Percentiles rank a stretch among this genome's conserved stretches.
These are phyloP conservation scores for Archegozetes longisetosus DNA, from an alignment of 1,140 invertebrate species.

Conservation along the genomic window DNA sequence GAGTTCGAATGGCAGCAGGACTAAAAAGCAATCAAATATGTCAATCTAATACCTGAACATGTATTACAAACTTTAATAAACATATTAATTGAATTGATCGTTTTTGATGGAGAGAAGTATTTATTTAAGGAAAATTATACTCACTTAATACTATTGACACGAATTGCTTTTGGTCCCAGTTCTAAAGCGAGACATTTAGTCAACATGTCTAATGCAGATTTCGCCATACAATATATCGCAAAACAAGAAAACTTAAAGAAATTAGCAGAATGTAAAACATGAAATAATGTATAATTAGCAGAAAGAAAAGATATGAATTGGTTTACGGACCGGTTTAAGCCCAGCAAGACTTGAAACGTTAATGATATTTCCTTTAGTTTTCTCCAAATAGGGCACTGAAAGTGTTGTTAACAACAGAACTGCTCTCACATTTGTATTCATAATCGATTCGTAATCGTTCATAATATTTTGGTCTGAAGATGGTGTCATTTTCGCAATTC, in stretches of 20 bases:
- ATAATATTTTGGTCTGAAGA: conserved; percentile 1
- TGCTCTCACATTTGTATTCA: conserved; percentile 7
- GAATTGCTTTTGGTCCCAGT: conserved; percentile 26
- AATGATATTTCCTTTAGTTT: conserved; percentile 64
- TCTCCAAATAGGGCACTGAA: conserved; percentile 58
- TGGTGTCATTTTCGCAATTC: background rate
- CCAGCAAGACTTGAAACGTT: conserved; percentile 78
- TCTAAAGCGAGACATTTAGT: conserved; percentile 30
- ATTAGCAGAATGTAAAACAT: too few relatives aligned
- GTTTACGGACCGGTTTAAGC: conserved; percentile 40
- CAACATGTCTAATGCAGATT: conserved; percentile 28
- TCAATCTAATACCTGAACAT: too few relatives aligned
- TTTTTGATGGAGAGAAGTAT: too few relatives aligned
- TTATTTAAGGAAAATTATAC: background rate
- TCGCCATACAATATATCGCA: conserved; percentile 26
- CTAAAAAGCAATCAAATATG: background rate
- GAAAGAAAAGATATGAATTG: background rate
- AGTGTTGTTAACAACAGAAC: conserved; percentile 46
- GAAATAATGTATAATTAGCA: too few relatives aligned
- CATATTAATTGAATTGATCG: too few relatives aligned
- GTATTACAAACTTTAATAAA: too few relatives aligned
- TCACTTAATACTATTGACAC: conserved; percentile 24
- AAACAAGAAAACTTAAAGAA: too few relatives aligned
- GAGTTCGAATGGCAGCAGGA: conserved; percentile 9
- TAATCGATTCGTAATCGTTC: background rate